Base-by-base conservation (phyloP, 2,797 vertebrate genomes). In the Macroramphosus scolopax region DNA sequence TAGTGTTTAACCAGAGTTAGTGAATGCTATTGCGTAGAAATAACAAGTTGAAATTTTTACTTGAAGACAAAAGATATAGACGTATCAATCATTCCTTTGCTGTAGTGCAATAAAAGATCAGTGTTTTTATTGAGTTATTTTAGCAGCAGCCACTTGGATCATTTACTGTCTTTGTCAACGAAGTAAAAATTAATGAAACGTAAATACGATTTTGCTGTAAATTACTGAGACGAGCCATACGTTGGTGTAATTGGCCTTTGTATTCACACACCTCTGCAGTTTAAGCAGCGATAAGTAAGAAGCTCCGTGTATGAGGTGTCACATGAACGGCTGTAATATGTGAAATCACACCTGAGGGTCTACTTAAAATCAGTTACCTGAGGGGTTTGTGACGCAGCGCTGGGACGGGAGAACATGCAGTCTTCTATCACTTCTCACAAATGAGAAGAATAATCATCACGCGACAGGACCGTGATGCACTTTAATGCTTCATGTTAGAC, bases 331-430 rank as follows among this genome's bases (percentile, higher is more conserved):
- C 61, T 65, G 57, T 52, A 58, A 80, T 22, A 59, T 83, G 82
- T 48, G 41, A 84, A 76, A 63, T 88, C 80, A 68, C 84, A 89
- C 87, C 80, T 84, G 80, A 82, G 77, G 68, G 77, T 73, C 57
- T 72, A 65, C 66, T 83, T 72, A 54, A 78, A 81, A 86, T 73
- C 41, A 83, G 80, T 72, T 80, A 88, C 84, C 81, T 81, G 74
- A 78, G 82, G 80, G 76, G 49, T 70, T 80, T 76, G 30, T 42
- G 51, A 70, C 78, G 57, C 56, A 77, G 66, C 55, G 17, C 5
- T 20, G 56, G 48, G 69, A 75, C n/a, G n/a, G n/a, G n/a, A n/a
- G n/a, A n/a, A n/a, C 5, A 0, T 59, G 32, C 43, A 61, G 38
- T n/a, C 52, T 33, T 32, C 47, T 37, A 43, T 60, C 46, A 37